Base-by-base conservation (phyloP, 2,888 invertebrate species). In the Andrena trimmerana region DNA sequence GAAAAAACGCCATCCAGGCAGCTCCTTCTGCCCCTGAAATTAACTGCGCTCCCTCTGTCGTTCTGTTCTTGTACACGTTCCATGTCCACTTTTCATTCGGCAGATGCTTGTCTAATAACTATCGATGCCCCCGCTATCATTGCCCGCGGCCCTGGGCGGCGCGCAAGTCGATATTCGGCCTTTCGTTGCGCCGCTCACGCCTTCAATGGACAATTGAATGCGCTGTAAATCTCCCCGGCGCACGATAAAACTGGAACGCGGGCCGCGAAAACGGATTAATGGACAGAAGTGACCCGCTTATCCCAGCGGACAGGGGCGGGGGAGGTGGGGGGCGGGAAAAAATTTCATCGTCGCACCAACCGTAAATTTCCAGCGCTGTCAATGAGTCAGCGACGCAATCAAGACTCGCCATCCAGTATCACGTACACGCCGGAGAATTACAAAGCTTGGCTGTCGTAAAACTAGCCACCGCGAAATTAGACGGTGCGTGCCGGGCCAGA, bases 331-430 rank as follows among this genome's bases (percentile, higher is more conserved):
- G 16, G 16, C 10, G 16, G 16, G 27, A 67, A 80, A 78, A 74
- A 84, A 81, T 79, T 72, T 76, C 83, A 75, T 73, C 87, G 81
- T 54, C 77, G 68, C 67, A 24, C 68, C 54, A 27, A 16, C 86
- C 70, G 89, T 89, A 89, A 89, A 89, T 89, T 89, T 82, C 74
- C 70, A 29, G 36, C 62, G 68, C 79, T 89, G 88, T 89, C 89
- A 83, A 89, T 89, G 89, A 89, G 83, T 89, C 89, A 85, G 82
- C 82, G 81, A 78, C 72, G 80, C 78, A 88, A 89, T 89, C 89
- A 89, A 88, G 85, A 65, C 62, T 81, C 81, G 78, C 57, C 52
- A 33, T 27, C 27, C 10, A 52, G 57, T 27, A 27, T 57, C 27
- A 13, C n/a, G 66, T 24, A 42, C 59, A 7, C 36, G 67, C 36